phyloP scores from a whole-genome alignment of 2,888 invertebrate genomes.

The Drosophila borborema region DNA sequence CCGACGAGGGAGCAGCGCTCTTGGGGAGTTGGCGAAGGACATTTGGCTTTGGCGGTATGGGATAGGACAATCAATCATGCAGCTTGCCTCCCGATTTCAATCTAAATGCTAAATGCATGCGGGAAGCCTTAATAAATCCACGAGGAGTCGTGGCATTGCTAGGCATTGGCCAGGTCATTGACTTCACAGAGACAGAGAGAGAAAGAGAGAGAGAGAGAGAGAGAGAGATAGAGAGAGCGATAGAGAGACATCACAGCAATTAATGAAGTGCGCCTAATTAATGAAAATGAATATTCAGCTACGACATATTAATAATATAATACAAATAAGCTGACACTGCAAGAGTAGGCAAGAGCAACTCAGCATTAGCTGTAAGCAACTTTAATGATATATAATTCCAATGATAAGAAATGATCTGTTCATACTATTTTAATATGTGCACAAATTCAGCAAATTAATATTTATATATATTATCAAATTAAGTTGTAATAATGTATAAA shows the following conservation, averaged over 20 bases:
- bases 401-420: no score
- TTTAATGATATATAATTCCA: no score
- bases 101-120: slow-evolving; percentile 64
- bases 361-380: not conserved
- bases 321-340: not conserved
- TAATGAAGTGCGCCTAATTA: slow-evolving; percentile 55
- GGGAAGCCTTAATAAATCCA: slow-evolving; percentile 50
- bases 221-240: not conserved
- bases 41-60: not conserved
- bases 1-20: slow-evolving; percentile 9
- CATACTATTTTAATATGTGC: no score
- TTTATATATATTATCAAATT: no score
- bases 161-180: slow-evolving; percentile 12
- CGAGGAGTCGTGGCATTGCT: slow-evolving; percentile 24
- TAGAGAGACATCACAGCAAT: slow-evolving; percentile 14
- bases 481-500: no score
- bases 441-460: no score
- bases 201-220: not conserved
- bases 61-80: slow-evolving; percentile 62
- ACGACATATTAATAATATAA: slow-evolving; percentile 26
- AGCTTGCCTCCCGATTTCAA: slow-evolving; percentile 54
- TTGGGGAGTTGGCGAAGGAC: slow-evolving; percentile 24
- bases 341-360: not conserved
- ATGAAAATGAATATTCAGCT: slow-evolving; percentile 40
- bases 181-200: slow-evolving; percentile 3